Evolutionary conservation across 2,113 vertebrate species (phyloP).

Genomic region (Anguilla japonica): DNA sequence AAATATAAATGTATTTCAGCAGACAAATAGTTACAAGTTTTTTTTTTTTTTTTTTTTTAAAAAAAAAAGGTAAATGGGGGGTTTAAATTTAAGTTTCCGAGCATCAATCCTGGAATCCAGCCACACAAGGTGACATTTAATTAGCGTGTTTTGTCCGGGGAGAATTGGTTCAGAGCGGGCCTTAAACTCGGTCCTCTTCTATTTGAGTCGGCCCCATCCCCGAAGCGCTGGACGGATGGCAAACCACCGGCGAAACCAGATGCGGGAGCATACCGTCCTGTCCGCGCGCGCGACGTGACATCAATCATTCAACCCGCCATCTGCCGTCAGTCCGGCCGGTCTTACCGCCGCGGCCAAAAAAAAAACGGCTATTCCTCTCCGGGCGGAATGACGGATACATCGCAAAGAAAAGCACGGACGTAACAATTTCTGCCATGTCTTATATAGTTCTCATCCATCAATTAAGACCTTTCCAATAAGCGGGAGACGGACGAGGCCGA

Average conservation of each 20-base stretch:
- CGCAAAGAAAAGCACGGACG: conserved; percentile 83
- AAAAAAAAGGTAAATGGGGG: conserved; percentile 13
- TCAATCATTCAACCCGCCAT: conserved; percentile 81
- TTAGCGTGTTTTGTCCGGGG: conserved; percentile 91
- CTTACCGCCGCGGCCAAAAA: conserved; percentile 53
- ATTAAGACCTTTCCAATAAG: conserved; percentile 80
- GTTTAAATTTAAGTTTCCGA: conserved; percentile 72
- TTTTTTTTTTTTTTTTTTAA: too few species aligned
- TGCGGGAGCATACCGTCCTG: conserved; percentile 62
- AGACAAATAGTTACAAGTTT: conserved; percentile 34
- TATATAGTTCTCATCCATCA: conserved; percentile 89
- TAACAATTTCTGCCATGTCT: conserved; percentile 84
- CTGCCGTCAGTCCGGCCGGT: conserved; percentile 69
- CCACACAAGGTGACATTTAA: conserved; percentile 92
- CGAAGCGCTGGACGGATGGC: conserved; percentile 74
- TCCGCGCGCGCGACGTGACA: conserved; percentile 71
- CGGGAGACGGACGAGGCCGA: conserved; percentile 68
- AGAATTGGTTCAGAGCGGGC: conserved; percentile 77
- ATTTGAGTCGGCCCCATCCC: conserved; percentile 77
- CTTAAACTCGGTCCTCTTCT: conserved; percentile 79
- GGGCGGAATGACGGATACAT: conserved; percentile 78
- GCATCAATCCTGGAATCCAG: conserved; percentile 82
- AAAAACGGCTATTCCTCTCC: conserved; percentile 77
- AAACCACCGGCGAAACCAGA: conserved; percentile 70
- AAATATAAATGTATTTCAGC: conserved; percentile 35